A percentile compares a stretch with the other conserved stretches of the same genome.
Conservation (phyloP, 2,797 vertebrate species). For the Bradypodion ventrale region DNA sequence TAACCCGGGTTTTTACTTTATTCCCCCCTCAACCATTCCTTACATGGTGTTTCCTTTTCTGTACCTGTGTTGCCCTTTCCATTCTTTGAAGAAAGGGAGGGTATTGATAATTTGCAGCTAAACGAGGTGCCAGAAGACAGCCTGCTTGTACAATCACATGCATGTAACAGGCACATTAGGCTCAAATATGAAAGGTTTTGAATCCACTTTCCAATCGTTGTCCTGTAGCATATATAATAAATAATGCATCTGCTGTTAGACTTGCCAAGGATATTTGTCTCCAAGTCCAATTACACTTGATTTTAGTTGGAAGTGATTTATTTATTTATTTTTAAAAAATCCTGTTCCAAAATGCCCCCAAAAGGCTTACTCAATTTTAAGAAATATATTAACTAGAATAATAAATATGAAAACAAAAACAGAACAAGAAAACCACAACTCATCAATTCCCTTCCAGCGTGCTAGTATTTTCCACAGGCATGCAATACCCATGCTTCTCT, state of each 20-base stretch:
- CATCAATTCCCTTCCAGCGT: not conserved
- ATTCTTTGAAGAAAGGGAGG: not conserved
- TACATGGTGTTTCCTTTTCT: no score
- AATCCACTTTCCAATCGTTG: not conserved
- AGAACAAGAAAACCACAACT: slow-evolving; percentile 1
- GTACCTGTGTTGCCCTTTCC: not conserved
- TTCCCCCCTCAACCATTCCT: no score
- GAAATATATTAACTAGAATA: slow-evolving; percentile 26
- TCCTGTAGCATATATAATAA: slow-evolving; percentile 20
- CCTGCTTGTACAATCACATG: no score
- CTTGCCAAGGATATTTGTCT: not conserved
- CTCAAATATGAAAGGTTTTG: not conserved
- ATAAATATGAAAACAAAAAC: slow-evolving; percentile 6
- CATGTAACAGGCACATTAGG: no score
- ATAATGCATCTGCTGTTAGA: not conserved
- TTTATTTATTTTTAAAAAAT: not conserved
- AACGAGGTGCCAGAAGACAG: no score
- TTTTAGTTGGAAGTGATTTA: slow-evolving; percentile 11
- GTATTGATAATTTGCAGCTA: not conserved
- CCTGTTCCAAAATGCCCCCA: not conserved
- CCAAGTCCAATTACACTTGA: slow-evolving; percentile 15
- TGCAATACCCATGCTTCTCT: slow-evolving; percentile 3
- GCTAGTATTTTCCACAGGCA: slow-evolving; percentile 12
- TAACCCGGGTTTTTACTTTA: no score
- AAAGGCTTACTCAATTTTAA: slow-evolving; percentile 19